Conservation (phyloP, 1,140 invertebrate genomes). For the Zaprionus gabonicus region DNA sequence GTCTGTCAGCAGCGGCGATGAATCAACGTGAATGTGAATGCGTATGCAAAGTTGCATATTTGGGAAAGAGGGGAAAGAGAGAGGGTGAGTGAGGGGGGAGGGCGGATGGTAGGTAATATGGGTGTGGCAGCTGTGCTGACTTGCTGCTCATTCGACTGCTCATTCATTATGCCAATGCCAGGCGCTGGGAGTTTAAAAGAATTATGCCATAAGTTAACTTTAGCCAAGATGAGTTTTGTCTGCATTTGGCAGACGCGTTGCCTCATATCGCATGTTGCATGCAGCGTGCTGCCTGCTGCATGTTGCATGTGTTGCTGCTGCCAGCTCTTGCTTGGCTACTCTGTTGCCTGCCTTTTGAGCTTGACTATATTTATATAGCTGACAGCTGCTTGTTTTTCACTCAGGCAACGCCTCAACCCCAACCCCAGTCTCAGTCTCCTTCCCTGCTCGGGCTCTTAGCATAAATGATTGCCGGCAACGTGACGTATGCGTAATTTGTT, state of each 20-base stretch:
- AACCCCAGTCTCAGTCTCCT: neutral
- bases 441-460: conserved; percentile 23
- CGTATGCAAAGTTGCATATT: conserved; percentile 38
- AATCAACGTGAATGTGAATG: conserved; percentile 46
- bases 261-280: conserved; percentile 33
- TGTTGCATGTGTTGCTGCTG: conserved; percentile 55
- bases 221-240: conserved; percentile 66
- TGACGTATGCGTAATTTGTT: conserved; percentile 79
- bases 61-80: neutral
- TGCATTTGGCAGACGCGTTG: conserved; percentile 56
- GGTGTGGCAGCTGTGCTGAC: conserved; percentile 52
- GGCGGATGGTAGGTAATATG: neutral
- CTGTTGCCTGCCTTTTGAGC: conserved; percentile 34
- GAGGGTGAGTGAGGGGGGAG: neutral
- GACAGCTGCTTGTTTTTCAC: conserved; percentile 46
- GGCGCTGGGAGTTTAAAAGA: conserved; percentile 63
- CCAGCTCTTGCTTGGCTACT: conserved; percentile 4
- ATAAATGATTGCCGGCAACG: conserved; percentile 69
- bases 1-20: conserved; percentile 45
- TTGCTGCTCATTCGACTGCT: conserved; percentile 59
- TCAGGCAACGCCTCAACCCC: conserved; percentile 1
- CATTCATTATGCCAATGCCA: conserved; percentile 80
- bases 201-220: conserved; percentile 80
- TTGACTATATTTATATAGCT: conserved; percentile 41
- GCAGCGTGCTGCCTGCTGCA: conserved; percentile 58